Evolutionary conservation across 2,113 vertebrate genomes (phyloP).

Genomic region (Orthonyx spaldingii): DNA sequence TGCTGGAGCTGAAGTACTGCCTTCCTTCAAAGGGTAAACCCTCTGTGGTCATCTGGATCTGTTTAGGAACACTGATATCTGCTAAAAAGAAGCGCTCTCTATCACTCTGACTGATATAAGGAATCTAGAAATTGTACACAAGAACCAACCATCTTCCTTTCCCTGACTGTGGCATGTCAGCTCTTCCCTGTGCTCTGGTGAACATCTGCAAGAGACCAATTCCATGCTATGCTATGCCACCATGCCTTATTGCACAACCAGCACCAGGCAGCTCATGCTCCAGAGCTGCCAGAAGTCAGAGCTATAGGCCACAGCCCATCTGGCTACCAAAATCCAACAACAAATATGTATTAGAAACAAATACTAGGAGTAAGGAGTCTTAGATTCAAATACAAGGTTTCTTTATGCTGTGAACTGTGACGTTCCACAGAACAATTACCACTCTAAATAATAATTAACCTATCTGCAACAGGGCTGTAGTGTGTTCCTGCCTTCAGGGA

Average conservation of each 20-base stretch:
- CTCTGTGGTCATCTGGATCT: constrained; percentile 40
- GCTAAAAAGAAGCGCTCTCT: neutral
- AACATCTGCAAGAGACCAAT: constrained; percentile 26
- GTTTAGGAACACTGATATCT: constrained; percentile 40
- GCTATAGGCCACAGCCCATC: neutral
- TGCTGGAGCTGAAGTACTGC: constrained; percentile 3
- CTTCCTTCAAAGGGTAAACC: constrained; percentile 11
- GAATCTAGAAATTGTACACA: neutral
- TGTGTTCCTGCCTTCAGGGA: neutral
- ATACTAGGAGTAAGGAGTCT: neutral
- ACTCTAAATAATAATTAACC: constrained; percentile 34
- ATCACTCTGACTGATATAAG: neutral
- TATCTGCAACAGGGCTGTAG: neutral
- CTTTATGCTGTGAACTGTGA: neutral
- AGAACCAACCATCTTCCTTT: neutral
- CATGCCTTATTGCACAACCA: neutral
- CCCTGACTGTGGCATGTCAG: neutral
- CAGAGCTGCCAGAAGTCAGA: neutral
- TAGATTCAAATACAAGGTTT: neutral
- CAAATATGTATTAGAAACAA: neutral
- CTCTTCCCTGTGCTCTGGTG: constrained; percentile 1
- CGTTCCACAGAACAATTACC: neutral
- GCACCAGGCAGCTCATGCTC: neutral
- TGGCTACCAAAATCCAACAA: neutral
- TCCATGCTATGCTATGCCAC: neutral